Percentiles rank a stretch among this genome's conserved stretches.
Conservation (phyloP, 2,888 invertebrate species). For the Apotomis capreana region DNA sequence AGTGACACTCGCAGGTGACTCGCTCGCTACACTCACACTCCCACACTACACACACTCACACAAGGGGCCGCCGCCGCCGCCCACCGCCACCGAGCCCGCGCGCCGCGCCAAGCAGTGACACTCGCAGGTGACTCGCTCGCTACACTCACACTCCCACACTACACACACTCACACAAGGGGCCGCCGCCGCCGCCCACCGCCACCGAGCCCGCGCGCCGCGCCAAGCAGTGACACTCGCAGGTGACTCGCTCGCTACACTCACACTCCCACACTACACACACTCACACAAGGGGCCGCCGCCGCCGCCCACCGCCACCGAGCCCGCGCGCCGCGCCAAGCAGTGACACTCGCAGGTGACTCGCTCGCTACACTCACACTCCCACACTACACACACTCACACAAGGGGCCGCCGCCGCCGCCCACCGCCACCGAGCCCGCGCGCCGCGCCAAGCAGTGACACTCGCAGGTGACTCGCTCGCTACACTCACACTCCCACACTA, state of each 20-base stretch:
- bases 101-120: slow-evolving; percentile 84
- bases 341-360: slow-evolving; percentile 52
- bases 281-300: slow-evolving; percentile 89
- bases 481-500: no score
- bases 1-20: slow-evolving; percentile 54
- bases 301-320: slow-evolving; percentile 89
- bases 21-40: no score
- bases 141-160: no score
- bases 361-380: no score
- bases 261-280: no score
- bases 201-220: slow-evolving; percentile 93
- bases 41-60: slow-evolving; percentile 74
- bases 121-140: slow-evolving; percentile 23
- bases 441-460: slow-evolving; percentile 83
- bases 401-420: slow-evolving; percentile 85
- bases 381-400: slow-evolving; percentile 75
- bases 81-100: slow-evolving; percentile 94
- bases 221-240: slow-evolving; percentile 68
- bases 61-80: slow-evolving; percentile 85
- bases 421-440: slow-evolving; percentile 94
- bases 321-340: slow-evolving; percentile 88
- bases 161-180: slow-evolving; percentile 87
- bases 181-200: slow-evolving; percentile 84
- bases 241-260: background rate
- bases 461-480: slow-evolving; percentile 23